phyloP scores from a whole-genome alignment of 2,888 invertebrate genomes.

The Herminia tarsipennalis region DNA sequence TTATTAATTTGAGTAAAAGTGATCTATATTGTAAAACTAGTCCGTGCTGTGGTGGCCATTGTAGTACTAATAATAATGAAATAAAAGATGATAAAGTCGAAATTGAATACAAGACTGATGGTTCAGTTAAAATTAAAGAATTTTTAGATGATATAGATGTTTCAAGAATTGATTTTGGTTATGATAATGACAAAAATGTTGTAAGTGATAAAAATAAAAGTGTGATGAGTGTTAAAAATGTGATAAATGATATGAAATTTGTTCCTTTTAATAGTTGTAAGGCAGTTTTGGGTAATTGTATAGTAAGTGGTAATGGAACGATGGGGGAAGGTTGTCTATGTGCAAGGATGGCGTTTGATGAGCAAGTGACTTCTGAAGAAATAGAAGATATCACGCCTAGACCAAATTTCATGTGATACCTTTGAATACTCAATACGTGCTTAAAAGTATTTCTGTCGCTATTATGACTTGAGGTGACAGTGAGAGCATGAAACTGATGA shows the following conservation, averaged over 20 bases:
- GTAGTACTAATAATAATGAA: constrained; percentile 19
- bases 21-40: constrained; percentile 50
- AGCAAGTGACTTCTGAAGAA: constrained; percentile 68
- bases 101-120: constrained; percentile 62
- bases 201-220: too few relatives aligned
- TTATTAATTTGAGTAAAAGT: constrained; percentile 17
- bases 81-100: constrained; percentile 41
- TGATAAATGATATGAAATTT: constrained; percentile 30
- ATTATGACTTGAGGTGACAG: too few relatives aligned
- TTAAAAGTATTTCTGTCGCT: too few relatives aligned
- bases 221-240: constrained; percentile 7
- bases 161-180: constrained; percentile 14
- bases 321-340: constrained; percentile 74
- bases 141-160: constrained; percentile 63
- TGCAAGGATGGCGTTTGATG: constrained; percentile 71
- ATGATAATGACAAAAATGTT: too few relatives aligned
- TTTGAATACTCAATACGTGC: too few relatives aligned
- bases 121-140: constrained; percentile 69
- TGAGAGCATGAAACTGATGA: too few relatives aligned
- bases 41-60: constrained; percentile 50
- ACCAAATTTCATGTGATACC: too few relatives aligned
- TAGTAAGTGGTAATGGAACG: constrained; percentile 69
- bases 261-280: constrained; percentile 72
- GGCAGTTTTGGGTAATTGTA: constrained; percentile 73
- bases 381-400: constrained; percentile 75